Evolutionary conservation across 2,797 vertebrate species (phyloP), one percentile per base, ranked within the genome.

Genomic region (Champsocephalus gunnari): DNA sequence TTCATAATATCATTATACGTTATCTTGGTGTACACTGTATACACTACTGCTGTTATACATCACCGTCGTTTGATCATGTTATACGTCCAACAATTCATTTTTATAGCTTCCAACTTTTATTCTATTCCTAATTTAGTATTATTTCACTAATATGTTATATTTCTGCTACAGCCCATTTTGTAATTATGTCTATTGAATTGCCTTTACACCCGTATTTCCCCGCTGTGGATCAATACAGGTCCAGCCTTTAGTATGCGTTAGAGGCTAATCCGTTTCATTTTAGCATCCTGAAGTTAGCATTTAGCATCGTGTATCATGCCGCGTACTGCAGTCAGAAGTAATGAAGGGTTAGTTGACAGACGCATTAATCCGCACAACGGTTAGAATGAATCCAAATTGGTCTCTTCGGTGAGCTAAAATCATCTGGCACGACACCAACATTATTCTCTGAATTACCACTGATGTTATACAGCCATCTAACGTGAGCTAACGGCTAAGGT

Each of bases 211-310:
- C 34, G 34, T 38, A 38, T 38, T 38, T 38, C 34, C 7, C 34
- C 34, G 34, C 34, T 38, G 34, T 38, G 34, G 8, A 38, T 38
- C 34, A 38, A 38, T 38, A 38, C 1, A 38, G 34, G 7, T 38
- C 6, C 34, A 38, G 8, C 34, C 34, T 8, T 38, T 38, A 38
- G 34, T 38, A 16, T 19, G 12, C 47, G 32, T 68, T 6, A 10
- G 5, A 34, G 24, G 58, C 75, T 48, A 74, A 32, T 54, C 60
- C 4, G 24, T 60, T 47, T 67, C 51, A 58, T 47, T 57, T 81
- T 77, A 81, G 77, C 74, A 75, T 57, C 32, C 19, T 38, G 9
- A 2, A 1, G 54, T 66, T 77, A 66, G 59, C 60, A 60, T 65
- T 66, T 77, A 79, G 66, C 77, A 55, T 16, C 3, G 8, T 21